phyloP scores from a whole-genome alignment of 2,888 invertebrate species.

The Metacarcinus magister region DNA sequence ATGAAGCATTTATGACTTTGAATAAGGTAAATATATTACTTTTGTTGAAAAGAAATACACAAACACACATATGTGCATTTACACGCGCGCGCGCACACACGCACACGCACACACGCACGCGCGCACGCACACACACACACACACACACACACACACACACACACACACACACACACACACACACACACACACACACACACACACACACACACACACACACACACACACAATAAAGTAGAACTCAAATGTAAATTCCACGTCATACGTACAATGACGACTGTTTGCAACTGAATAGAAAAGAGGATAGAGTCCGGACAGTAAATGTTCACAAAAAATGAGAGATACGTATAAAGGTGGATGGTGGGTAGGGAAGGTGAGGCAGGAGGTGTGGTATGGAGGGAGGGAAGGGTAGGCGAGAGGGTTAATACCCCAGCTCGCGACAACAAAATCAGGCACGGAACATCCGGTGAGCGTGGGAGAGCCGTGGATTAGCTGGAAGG shows the following conservation, averaged over 20 bases:
- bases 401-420: constrained; percentile 21
- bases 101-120: background rate
- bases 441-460: constrained; percentile 56
- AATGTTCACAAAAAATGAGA: background rate
- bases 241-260: background rate
- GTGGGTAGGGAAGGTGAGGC: constrained; percentile 19
- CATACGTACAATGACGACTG: background rate
- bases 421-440: constrained; percentile 55
- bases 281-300: background rate
- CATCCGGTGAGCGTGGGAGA: constrained; percentile 68
- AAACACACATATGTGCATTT: too few species aligned
- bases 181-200: constrained; percentile 26
- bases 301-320: background rate
- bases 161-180: constrained; percentile 37
- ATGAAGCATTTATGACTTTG: background rate
- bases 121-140: background rate
- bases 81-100: background rate
- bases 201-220: too few species aligned
- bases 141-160: constrained; percentile 54
- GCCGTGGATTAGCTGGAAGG: constrained; percentile 51
- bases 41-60: background rate
- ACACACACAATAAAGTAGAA: background rate
- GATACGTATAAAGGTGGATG: background rate
- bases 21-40: background rate
- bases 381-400: background rate